phyloP scores from a whole-genome alignment of 1,140 invertebrate species.

The Trachymyrmex cornetzi region DNA sequence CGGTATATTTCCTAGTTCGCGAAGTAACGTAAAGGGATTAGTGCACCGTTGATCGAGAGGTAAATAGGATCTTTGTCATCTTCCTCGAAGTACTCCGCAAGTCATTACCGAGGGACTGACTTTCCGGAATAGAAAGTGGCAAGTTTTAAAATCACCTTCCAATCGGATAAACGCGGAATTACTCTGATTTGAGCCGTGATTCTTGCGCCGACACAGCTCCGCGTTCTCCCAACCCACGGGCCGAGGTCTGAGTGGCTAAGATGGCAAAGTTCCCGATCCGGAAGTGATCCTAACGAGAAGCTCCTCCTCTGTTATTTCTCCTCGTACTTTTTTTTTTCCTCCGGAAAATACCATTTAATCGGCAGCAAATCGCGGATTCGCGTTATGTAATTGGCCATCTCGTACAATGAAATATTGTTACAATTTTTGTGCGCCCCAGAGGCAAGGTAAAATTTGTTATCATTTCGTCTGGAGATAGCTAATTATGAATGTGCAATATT shows the following conservation, averaged over 20 bases:
- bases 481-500: conserved; percentile 54
- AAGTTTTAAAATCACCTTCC: conserved; percentile 76
- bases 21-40: conserved; percentile 27
- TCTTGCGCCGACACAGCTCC: conserved; percentile 61
- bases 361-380: conserved; percentile 31
- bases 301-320: conserved; percentile 60
- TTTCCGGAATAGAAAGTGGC: conserved; percentile 67
- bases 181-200: conserved; percentile 73
- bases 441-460: conserved; percentile 48
- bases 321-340: background rate
- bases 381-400: conserved; percentile 33
- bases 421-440: conserved; percentile 25
- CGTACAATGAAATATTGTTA: conserved; percentile 24
- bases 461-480: conserved; percentile 42
- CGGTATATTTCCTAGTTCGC: conserved; percentile 13
- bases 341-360: conserved; percentile 61
- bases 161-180: conserved; percentile 76
- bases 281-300: conserved; percentile 57
- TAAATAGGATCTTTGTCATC: conserved; percentile 53
- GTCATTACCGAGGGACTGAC: conserved; percentile 58
- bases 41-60: conserved; percentile 18
- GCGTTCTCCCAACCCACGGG: conserved; percentile 61
- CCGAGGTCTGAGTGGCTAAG: conserved; percentile 65
- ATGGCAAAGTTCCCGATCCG: conserved; percentile 72
- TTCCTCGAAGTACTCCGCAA: conserved; percentile 25